Evolutionary conservation across 2,113 vertebrate genomes (phyloP).

Genomic region (Syngnathoides biaculeatus): DNA sequence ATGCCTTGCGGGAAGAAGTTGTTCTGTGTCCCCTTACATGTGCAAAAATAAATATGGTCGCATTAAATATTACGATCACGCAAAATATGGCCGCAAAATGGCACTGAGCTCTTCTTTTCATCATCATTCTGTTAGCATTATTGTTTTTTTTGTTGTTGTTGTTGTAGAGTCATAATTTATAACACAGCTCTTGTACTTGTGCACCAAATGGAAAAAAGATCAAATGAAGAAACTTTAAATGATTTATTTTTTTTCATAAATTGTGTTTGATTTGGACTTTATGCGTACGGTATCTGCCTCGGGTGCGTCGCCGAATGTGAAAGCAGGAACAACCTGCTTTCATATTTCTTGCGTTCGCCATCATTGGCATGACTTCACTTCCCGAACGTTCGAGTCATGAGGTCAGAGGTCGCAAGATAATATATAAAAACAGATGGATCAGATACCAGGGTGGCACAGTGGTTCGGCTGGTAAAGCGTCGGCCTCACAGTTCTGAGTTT

Average conservation of each 20-base stretch:
- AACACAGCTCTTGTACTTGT: background rate
- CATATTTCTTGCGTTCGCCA: background rate
- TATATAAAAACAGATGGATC: background rate
- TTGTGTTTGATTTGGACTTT: background rate
- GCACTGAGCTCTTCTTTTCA: too few species aligned
- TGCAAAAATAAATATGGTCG: too few species aligned
- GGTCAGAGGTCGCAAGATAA: background rate
- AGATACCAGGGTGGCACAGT: too few species aligned
- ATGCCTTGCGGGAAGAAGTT: too few species aligned
- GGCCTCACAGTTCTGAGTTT: too few species aligned
- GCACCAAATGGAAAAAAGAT: background rate
- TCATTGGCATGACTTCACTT: background rate
- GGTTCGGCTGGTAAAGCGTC: too few species aligned
- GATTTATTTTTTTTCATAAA: too few species aligned
- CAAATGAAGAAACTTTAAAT: background rate
- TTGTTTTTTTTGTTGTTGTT: background rate
- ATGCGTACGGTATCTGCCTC: too few species aligned
- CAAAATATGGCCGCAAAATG: too few species aligned
- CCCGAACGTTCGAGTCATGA: background rate
- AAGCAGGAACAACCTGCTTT: background rate
- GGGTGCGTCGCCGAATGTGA: background rate
- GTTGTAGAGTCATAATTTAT: background rate
- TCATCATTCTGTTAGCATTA: background rate
- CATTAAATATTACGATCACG: too few species aligned
- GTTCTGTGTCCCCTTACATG: too few species aligned